Base-by-base conservation (phyloP, 2,888 invertebrate species). In the Chironomus riparius region DNA sequence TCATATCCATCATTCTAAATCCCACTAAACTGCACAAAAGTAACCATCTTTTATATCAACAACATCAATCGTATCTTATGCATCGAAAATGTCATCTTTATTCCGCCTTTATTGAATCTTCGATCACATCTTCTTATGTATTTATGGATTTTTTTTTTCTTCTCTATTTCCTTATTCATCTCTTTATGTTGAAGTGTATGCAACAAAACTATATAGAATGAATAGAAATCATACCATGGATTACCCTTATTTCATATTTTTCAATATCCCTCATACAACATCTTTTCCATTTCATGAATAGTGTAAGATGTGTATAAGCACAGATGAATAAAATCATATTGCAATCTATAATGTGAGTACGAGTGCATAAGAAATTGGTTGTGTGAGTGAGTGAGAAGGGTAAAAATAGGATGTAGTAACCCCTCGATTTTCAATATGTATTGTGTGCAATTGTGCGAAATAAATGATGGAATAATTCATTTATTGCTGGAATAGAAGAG, bases 401-500 rank as follows among this genome's bases (percentile, higher is more conserved):
- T 50, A 50, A 4, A n/a, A 2, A 18, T 18, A 18, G 56, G 18
- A 56, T 56, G 6, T 18, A 18, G 18, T 56, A 56, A 15, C 18
- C 56, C 56, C 56, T 56, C 56, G 56, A 18, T 56, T 56, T 56
- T 15, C 56, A 56, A 56, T 56, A 56, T 56, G 56, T 56, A 56
- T 56, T 56, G 18, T 56, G 56, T 56, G 65, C 74, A 74, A 74
- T 74, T 74, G 74, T 74, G 74, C 48, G 74, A 74, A 74, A 74
- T 74, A 74, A 74, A 74, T 74, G 74, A 68, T 74, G 74, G 74
- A 74, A 74, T 74, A 74, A 74, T 74, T 74, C 74, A 47, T 65
- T 74, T 74, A 74, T 74, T 74, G 65, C 73, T 56, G 61, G 47
- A 74, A 47, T 38, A 65, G 24, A 24, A 65, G 65, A 65, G 38